phyloP scores from a whole-genome alignment of 2,113 vertebrate genomes.

The Patagioenas fasciata region DNA sequence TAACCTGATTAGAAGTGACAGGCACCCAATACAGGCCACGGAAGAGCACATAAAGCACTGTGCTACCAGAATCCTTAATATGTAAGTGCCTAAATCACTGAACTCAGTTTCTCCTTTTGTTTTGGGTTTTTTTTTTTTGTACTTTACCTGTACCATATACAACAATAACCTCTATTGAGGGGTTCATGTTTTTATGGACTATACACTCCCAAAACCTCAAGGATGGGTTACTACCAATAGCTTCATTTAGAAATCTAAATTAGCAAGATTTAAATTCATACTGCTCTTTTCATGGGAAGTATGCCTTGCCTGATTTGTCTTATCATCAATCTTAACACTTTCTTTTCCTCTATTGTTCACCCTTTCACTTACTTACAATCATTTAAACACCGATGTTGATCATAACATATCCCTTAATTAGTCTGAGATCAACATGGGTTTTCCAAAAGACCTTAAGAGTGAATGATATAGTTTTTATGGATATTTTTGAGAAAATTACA shows the following conservation, averaged over 20 bases:
- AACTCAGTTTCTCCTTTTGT: neutral
- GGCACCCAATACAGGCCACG: accelerated
- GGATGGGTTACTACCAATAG: neutral
- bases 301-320: neutral
- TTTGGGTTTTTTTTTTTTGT: neutral
- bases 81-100: neutral
- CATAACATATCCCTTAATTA: neutral
- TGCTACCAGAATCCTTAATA: neutral
- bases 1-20: neutral
- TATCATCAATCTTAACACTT: neutral
- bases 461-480: neutral
- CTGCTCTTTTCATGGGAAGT: neutral
- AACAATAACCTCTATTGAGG: neutral
- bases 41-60: neutral
- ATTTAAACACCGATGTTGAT: neutral
- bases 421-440: neutral
- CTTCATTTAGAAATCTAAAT: neutral
- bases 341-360: neutral
- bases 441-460: neutral
- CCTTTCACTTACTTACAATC: neutral
- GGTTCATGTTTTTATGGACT: neutral
- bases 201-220: neutral
- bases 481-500: neutral
- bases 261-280: neutral
- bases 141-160: neutral